Percentiles rank a stretch among this genome's conserved stretches.
phyloP scores from a whole-genome alignment of 2,113 vertebrate genomes.

The Boulengerochromis microlepis region DNA sequence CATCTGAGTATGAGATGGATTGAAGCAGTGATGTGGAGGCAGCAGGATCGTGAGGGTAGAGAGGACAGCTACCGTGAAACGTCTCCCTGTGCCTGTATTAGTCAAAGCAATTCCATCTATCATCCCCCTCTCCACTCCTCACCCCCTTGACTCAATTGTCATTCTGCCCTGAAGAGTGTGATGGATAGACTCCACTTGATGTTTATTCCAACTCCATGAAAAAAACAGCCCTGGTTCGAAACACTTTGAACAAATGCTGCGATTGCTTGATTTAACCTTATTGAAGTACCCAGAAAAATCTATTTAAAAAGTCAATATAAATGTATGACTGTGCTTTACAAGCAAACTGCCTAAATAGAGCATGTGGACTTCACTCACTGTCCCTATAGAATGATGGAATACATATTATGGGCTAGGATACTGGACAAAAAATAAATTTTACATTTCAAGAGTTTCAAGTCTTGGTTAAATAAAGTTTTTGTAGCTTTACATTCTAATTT shows the following conservation, averaged over 20 bases:
- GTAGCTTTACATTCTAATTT: not conserved
- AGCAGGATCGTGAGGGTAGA: conserved; percentile 10
- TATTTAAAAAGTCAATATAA: not conserved
- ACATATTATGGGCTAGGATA: not conserved
- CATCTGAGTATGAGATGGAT: conserved; percentile 30
- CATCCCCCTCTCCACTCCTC: not conserved
- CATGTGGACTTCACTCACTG: not conserved
- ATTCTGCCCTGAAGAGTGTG: conserved; percentile 4
- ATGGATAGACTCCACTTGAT: conserved; percentile 30
- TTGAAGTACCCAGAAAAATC: not conserved
- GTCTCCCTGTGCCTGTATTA: conserved; percentile 41
- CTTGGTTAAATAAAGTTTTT: not conserved
- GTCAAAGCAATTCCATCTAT: conserved; percentile 49
- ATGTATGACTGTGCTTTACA: not conserved
- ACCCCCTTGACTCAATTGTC: not conserved
- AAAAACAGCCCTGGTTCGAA: not conserved
- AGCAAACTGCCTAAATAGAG: not conserved
- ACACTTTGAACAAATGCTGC: not conserved
- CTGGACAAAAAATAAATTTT: not conserved
- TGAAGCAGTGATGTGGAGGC: conserved; percentile 16
- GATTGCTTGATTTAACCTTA: not conserved
- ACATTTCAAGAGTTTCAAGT: not conserved
- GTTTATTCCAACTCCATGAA: conserved; percentile 4
- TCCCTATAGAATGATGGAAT: not conserved
- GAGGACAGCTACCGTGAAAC: conserved; percentile 14